phyloP scores from a whole-genome alignment of 2,888 invertebrate genomes.

The Acleris literana region DNA sequence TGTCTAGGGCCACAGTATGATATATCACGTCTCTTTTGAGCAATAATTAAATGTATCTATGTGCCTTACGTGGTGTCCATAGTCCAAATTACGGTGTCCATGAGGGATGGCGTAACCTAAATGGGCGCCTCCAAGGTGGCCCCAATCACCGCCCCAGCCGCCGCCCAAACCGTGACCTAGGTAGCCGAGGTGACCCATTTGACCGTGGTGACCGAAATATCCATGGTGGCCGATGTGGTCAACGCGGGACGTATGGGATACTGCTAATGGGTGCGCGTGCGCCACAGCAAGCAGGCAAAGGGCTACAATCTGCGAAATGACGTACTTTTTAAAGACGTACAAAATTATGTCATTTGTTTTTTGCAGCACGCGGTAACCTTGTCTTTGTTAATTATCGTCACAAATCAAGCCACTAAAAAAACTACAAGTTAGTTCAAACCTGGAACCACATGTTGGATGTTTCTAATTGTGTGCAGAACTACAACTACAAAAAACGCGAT shows the following conservation, averaged over 20 bases:
- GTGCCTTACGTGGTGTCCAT: conserved; percentile 17
- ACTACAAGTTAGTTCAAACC: conserved; percentile 25
- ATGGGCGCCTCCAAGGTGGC: conserved; percentile 21
- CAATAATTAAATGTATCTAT: too few species aligned
- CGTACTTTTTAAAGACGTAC: neutral
- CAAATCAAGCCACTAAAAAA: neutral
- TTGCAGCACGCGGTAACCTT: neutral
- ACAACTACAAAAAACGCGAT: conserved; percentile 50
- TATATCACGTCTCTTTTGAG: too few species aligned
- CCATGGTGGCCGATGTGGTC: conserved; percentile 47
- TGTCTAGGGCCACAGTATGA: too few species aligned
- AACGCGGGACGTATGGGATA: conserved; percentile 57
- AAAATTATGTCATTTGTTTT: neutral
- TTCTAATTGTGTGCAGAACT: conserved; percentile 56
- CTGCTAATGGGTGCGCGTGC: conserved; percentile 54
- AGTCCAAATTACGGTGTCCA: conserved; percentile 10
- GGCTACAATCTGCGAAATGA: conserved; percentile 49
- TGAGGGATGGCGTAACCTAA: conserved; percentile 3
- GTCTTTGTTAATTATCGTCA: neutral
- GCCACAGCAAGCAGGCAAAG: conserved; percentile 54
- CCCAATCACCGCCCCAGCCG: conserved; percentile 17
- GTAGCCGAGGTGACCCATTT: conserved; percentile 5
- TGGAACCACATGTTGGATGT: conserved; percentile 61
- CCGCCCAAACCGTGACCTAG: conserved; percentile 30
- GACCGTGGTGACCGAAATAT: conserved; percentile 29